Conservation (phyloP, 2,888 invertebrate genomes). For the Pristionchus japonicus region DNA sequence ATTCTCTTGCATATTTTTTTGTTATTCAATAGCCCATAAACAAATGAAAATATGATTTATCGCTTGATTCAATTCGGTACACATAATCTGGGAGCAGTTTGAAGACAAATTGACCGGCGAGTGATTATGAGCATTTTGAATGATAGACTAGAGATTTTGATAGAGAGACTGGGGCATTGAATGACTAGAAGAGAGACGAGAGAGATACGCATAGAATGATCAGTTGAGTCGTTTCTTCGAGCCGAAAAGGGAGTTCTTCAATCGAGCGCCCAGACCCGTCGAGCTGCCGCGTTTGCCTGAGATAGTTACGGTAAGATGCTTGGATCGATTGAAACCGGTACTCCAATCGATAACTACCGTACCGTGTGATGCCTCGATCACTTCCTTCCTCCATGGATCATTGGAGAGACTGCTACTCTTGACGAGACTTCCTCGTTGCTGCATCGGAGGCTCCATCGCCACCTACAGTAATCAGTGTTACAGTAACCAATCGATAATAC, state of each 20-base stretch:
- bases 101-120: conserved; percentile 40
- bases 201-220: conserved; percentile 11
- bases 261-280: conserved; percentile 68
- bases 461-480: conserved; percentile 49
- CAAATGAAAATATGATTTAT: conserved; percentile 7
- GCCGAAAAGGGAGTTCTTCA: conserved; percentile 74
- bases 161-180: conserved; percentile 1
- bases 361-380: conserved; percentile 51
- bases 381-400: conserved; percentile 72
- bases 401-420: conserved; percentile 71
- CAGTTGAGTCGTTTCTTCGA: conserved; percentile 64
- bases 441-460: conserved; percentile 55
- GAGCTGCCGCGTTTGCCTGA: conserved; percentile 41
- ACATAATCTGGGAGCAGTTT: conserved; percentile 40
- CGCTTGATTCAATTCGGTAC: conserved; percentile 26
- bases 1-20: neutral
- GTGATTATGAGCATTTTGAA: conserved; percentile 9
- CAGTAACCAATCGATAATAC: neutral
- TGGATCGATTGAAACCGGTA: neutral
- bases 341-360: neutral
- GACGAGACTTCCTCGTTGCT: conserved; percentile 59
- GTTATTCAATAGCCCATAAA: neutral
- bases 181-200: conserved; percentile 8
- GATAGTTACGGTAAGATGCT: neutral
- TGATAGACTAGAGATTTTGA: conserved; percentile 22